These are phyloP conservation scores for Hydroisotoma schaefferi DNA, from an alignment of 2,888 invertebrate genomes.

Conservation along the genomic window DNA sequence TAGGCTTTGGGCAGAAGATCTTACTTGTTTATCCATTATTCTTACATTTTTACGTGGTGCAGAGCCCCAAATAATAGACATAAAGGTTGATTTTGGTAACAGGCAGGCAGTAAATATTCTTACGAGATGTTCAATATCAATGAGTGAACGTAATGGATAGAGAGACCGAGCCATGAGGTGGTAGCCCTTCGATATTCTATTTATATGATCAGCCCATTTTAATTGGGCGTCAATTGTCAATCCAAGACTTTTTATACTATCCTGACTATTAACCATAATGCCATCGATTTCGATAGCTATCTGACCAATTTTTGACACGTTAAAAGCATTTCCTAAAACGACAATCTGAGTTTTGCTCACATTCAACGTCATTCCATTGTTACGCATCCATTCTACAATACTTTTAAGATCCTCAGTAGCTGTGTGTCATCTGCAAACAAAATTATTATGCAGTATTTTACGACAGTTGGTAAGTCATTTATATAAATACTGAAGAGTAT, in stretches of 20 bases:
- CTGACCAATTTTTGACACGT: not conserved
- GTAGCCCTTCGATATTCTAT: not conserved
- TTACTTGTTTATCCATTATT: not conserved
- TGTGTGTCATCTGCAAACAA: conserved; percentile 6
- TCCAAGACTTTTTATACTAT: conserved; percentile 2
- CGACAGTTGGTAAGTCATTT: not conserved
- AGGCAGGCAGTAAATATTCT: not conserved
- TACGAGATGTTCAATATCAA: not conserved
- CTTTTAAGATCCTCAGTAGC: conserved; percentile 8
- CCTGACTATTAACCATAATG: not conserved
- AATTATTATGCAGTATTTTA: not conserved
- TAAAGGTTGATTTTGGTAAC: not conserved
- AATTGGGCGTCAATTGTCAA: not conserved
- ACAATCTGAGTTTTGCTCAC: conserved; percentile 20
- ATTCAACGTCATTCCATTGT: conserved; percentile 22
- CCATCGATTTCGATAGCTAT: not conserved
- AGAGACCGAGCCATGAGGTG: conserved; percentile 1
- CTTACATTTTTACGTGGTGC: not conserved
- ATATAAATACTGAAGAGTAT: not conserved
- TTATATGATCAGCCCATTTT: conserved; percentile 3
- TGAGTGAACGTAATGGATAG: not conserved
- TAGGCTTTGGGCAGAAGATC: not conserved
- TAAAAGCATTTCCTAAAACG: conserved; percentile 9
- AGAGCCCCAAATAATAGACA: conserved; percentile 2
- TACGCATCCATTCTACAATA: conserved; percentile 13